phyloP scores from a whole-genome alignment of 2,113 vertebrate genomes.

The Erpornis zantholeuca region DNA sequence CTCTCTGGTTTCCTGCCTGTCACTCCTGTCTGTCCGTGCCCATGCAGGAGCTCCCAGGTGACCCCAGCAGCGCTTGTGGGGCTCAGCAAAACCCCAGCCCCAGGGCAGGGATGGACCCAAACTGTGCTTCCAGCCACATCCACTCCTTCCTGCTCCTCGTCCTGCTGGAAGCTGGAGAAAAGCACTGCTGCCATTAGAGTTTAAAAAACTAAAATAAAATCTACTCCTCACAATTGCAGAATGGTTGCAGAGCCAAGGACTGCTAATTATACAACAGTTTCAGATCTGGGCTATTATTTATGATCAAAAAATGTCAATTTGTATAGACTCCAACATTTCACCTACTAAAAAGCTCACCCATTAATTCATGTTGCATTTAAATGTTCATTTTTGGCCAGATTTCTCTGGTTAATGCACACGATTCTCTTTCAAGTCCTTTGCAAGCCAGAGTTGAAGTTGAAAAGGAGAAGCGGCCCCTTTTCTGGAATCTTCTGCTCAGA shows the following conservation, averaged over 20 bases:
- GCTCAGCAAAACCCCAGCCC: not conserved
- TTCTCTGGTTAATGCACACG: constrained; percentile 18
- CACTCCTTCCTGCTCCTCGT: not conserved
- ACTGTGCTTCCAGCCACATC: not conserved
- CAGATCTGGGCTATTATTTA: constrained; percentile 37
- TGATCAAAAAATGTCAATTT: constrained; percentile 44
- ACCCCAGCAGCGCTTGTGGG: not conserved
- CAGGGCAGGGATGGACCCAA: not conserved
- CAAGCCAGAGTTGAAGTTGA: not conserved
- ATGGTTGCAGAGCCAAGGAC: not conserved
- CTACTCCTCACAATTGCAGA: not conserved
- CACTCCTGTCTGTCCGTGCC: not conserved
- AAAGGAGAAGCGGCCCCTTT: not conserved
- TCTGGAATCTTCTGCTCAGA: constrained; percentile 14
- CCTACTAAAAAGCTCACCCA: constrained; percentile 29
- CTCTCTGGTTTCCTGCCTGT: not conserved
- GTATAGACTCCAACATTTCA: constrained; percentile 27
- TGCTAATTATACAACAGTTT: constrained; percentile 20
- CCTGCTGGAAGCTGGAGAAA: not conserved
- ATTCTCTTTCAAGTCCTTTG: constrained; percentile 33
- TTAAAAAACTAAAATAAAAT: not conserved
- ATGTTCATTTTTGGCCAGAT: constrained; percentile 22
- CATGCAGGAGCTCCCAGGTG: not conserved
- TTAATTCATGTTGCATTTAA: constrained; percentile 49
- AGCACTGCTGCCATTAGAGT: fast-evolving